A percentile compares a stretch with the other conserved stretches of the same genome.
phyloP scores from a whole-genome alignment of 2,888 invertebrate genomes.

The Protonemura montana region DNA sequence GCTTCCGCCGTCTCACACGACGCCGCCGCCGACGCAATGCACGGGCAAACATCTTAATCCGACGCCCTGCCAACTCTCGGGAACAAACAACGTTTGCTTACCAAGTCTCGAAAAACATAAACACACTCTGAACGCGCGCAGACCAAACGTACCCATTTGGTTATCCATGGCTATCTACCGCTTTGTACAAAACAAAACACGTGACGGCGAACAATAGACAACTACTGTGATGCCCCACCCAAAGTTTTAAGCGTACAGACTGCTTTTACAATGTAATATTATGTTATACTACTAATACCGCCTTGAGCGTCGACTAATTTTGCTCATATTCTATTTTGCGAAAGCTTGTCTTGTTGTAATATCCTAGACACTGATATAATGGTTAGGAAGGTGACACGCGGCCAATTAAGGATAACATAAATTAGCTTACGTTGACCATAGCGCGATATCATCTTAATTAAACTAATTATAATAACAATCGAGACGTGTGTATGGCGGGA shows the following conservation, averaged over 20 bases:
- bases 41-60: background rate
- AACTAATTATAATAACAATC: constrained; percentile 12
- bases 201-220: background rate
- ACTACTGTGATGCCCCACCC: background rate
- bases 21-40: background rate
- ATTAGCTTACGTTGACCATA: background rate
- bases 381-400: background rate
- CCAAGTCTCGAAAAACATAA: background rate
- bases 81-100: background rate
- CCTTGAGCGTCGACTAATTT: background rate
- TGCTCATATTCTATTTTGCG: background rate
- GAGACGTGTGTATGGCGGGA: background rate
- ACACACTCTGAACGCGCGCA: background rate
- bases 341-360: background rate
- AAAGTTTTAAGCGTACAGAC: background rate
- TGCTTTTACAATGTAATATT: background rate
- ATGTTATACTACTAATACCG: background rate
- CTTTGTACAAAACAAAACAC: background rate
- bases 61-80: background rate
- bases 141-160: background rate
- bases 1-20: background rate
- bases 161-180: background rate
- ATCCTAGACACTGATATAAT: background rate
- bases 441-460: background rate
- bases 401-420: background rate